A percentile compares a stretch with the other conserved stretches of the same genome.
These are phyloP conservation scores for Ditylenchus weischeri DNA, from an alignment of 2,888 invertebrate species.

Conservation along the genomic window DNA sequence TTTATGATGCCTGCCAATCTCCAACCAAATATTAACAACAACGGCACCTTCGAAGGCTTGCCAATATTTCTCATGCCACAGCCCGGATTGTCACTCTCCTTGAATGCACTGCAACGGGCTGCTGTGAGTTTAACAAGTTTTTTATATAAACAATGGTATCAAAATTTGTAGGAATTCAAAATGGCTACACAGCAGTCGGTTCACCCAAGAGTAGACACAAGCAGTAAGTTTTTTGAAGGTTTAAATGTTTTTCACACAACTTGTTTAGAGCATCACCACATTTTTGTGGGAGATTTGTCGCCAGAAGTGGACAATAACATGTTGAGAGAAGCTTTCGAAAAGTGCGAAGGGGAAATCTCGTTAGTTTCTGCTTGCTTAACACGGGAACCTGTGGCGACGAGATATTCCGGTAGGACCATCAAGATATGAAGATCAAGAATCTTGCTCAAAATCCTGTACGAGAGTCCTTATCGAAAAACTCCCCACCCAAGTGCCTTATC, in stretches of 20 bases:
- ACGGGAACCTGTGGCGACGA: too few relatives aligned
- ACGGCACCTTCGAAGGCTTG: conserved; percentile 8
- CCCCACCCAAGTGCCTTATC: too few relatives aligned
- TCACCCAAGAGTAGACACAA: conserved; percentile 76
- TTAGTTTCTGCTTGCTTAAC: conserved; percentile 54
- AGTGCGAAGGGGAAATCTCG: conserved; percentile 91
- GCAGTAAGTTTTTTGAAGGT: conserved; percentile 65
- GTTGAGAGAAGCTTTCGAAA: conserved; percentile 91
- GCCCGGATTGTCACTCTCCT: conserved; percentile 16
- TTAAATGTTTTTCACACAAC: neutral
- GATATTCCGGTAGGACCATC: too few relatives aligned
- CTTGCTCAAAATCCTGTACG: too few relatives aligned
- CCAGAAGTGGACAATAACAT: conserved; percentile 98
- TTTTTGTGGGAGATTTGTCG: conserved; percentile 97
- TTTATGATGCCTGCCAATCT: too few relatives aligned
- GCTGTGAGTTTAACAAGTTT: neutral
- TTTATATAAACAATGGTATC: neutral
- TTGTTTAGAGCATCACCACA: conserved; percentile 82
- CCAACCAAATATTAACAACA: too few relatives aligned
- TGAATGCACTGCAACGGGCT: conserved; percentile 21
- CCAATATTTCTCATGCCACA: conserved; percentile 24
- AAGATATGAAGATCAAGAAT: too few relatives aligned
- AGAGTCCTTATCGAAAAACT: too few relatives aligned
- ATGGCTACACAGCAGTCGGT: conserved; percentile 19
- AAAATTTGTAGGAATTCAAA: conserved; percentile 24